Percentiles rank a stretch among this genome's conserved stretches.
These are phyloP conservation scores for Alectura lathami DNA, from an alignment of 2,113 vertebrate genomes.

Conservation along the genomic window DNA sequence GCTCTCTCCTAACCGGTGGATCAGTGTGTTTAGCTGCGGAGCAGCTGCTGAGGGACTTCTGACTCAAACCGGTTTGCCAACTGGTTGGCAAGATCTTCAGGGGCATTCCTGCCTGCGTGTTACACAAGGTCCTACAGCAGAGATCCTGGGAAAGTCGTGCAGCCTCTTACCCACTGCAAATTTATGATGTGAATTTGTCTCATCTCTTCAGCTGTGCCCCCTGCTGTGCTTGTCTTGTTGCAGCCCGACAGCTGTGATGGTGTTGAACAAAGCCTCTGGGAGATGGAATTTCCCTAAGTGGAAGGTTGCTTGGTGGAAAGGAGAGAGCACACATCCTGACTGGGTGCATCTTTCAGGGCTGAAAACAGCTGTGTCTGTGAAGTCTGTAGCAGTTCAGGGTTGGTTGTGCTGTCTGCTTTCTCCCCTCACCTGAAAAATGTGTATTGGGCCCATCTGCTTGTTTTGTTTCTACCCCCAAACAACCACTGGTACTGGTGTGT, in stretches of 20 bases:
- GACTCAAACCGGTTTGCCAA: background rate
- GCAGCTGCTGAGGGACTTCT: background rate
- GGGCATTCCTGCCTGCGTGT: background rate
- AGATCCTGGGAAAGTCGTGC: background rate
- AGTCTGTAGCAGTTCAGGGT: background rate
- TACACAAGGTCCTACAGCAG: background rate
- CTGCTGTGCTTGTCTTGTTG: background rate
- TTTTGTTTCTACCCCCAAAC: background rate
- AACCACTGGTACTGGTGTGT: background rate
- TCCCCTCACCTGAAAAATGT: background rate
- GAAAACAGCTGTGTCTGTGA: background rate
- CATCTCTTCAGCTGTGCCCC: background rate
- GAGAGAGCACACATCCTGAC: background rate
- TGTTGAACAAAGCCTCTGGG: background rate
- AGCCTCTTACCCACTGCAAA: background rate
- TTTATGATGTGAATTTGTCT: background rate
- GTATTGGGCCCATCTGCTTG: background rate
- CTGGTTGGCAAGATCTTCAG: background rate
- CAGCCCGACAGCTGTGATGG: background rate
- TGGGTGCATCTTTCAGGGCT: background rate
- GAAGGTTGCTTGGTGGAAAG: background rate
- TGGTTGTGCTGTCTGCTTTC: background rate
- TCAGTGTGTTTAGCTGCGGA: background rate
- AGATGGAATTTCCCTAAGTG: accelerated
- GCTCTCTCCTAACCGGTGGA: background rate